Evolutionary conservation across 2,888 invertebrate species (phyloP).

Genomic region (Chrysina gloriosa): DNA sequence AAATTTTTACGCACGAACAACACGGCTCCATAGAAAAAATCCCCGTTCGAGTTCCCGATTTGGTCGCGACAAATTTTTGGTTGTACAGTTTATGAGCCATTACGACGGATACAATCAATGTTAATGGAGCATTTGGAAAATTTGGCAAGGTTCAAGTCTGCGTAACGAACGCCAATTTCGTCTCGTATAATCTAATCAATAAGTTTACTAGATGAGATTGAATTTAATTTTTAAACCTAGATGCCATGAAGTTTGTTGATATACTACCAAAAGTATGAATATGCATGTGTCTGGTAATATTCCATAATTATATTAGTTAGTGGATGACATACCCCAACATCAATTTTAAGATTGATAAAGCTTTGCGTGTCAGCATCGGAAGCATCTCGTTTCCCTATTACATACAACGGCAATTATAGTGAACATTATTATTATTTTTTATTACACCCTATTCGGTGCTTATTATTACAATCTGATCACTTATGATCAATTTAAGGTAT

Average conservation of each 20-base stretch:
- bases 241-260: neutral
- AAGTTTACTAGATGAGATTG: slow-evolving; percentile 6
- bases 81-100: neutral
- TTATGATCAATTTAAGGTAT: too few relatives aligned
- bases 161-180: neutral
- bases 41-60: neutral
- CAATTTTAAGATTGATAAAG: too few relatives aligned
- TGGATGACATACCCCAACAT: too few relatives aligned
- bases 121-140: neutral
- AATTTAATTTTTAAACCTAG: neutral
- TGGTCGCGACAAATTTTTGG: neutral
- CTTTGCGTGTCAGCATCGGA: too few relatives aligned
- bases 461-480: too few relatives aligned
- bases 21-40: neutral
- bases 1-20: neutral
- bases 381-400: too few relatives aligned
- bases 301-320: too few relatives aligned
- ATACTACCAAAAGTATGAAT: neutral
- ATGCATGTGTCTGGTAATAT: too few relatives aligned
- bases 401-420: too few relatives aligned
- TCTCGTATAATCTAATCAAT: slow-evolving; percentile 7
- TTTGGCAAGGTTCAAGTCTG: slow-evolving; percentile 15
- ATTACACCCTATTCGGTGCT: too few relatives aligned
- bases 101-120: neutral
- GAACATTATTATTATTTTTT: too few relatives aligned